Evolutionary conservation across 2,113 vertebrate species (phyloP), one percentile per base, ranked within the genome.

Genomic region (Oreocharis arfaki): DNA sequence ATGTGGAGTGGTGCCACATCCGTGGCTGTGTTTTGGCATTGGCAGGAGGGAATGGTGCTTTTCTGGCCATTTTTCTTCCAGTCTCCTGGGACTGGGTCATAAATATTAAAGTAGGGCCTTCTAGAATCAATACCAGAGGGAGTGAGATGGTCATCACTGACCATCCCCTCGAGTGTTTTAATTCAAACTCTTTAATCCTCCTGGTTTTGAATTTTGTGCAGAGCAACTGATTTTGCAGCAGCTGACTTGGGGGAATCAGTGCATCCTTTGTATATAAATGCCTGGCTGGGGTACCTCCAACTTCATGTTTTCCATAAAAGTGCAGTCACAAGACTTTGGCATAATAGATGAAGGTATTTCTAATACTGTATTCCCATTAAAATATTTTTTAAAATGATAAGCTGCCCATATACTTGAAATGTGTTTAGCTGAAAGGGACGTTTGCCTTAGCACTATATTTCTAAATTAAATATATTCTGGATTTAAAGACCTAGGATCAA

Each of bases 1-100:
- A 76, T 89, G 57, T 16, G 35, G 68, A 61, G 16, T 4, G 1
- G 6, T 35, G 30, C 33, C 3, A 1, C 0, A 3, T 13, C 1
- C 0, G 2, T 21, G 8, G 32, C 0, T 0, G 3, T 11, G 4
- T 13, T 61, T 24, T 57, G 42, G 64, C 35, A 59, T 11, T 18
- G 59, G 3, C 16, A 28, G 46, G 13, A 77, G 71, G 21, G 24
- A 84, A 76, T 7, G 13, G n/a, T n/a, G n/a, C n/a, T n/a, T n/a
- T n/a, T n/a, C n/a, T n/a, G n/a, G n/a, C n/a, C n/a, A n/a, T n/a
- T n/a, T n/a, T n/a, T n/a, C n/a, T n/a, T n/a, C n/a, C 16, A 18
- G 17, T 13, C 13, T 50, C 46, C 35, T 52, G 30, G 86, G 82
- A 9, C 26, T 23, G 39, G 7, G 3, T 80, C 27, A 27, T 77